A percentile compares a stretch with the other conserved stretches of the same genome.
Evolutionary conservation across 2,113 vertebrate genomes (phyloP).

Genomic region (Cyprinodon variegatus): DNA sequence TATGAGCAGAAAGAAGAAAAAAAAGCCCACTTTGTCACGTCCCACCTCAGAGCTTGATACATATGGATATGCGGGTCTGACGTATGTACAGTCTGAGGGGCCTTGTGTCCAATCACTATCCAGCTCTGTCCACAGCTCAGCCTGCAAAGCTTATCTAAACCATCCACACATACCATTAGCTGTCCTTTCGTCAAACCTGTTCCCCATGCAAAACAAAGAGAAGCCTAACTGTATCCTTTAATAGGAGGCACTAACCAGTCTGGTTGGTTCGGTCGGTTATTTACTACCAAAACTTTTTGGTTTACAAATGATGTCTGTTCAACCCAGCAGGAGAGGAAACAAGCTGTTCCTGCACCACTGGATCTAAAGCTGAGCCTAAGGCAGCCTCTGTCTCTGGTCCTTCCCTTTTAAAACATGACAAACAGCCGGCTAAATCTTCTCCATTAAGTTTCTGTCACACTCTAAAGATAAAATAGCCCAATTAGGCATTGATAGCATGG

Average conservation of each 20-base stretch:
- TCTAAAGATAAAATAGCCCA: background rate
- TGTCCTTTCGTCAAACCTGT: conserved; percentile 46
- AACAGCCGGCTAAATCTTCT: conserved; percentile 8
- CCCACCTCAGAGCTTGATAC: conserved; percentile 64
- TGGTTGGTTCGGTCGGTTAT: conserved; percentile 36
- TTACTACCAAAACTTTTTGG: conserved; percentile 29
- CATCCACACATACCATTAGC: conserved; percentile 15
- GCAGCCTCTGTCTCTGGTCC: conserved; percentile 12
- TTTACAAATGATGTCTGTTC: conserved; percentile 55
- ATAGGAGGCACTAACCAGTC: conserved; percentile 22
- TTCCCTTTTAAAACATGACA: conserved; percentile 7
- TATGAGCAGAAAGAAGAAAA: conserved; percentile 57
- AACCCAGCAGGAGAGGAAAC: conserved; percentile 27
- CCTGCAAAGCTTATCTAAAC: conserved; percentile 18
- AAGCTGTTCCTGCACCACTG: conserved; percentile 38
- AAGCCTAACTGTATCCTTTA: conserved; percentile 8
- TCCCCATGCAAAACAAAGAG: conserved; percentile 27
- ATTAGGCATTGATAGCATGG: background rate
- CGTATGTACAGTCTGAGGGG: conserved; percentile 32
- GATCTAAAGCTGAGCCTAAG: conserved; percentile 35
- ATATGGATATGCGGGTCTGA: conserved; percentile 53
- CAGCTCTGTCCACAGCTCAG: conserved; percentile 6
- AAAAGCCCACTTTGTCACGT: conserved; percentile 64
- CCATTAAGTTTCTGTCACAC: conserved; percentile 10
- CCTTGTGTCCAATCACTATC: conserved; percentile 28